A percentile compares a stretch with the other conserved stretches of the same genome.
These are phyloP conservation scores for Chamaea fasciata DNA, from an alignment of 2,113 vertebrate genomes.

Conservation along the genomic window DNA sequence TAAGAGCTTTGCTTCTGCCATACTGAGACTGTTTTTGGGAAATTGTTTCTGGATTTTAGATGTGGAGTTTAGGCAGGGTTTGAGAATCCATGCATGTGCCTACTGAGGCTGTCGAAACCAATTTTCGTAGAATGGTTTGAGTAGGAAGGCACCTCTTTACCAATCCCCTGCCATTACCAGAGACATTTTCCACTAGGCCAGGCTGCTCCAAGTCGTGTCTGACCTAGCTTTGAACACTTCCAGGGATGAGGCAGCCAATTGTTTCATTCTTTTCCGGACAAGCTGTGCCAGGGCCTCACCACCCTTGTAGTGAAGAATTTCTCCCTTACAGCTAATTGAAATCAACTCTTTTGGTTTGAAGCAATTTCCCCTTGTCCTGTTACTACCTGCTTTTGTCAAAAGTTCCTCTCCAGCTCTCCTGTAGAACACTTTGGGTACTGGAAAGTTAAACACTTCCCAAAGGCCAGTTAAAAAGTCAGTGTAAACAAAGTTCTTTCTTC, in stretches of 20 bases:
- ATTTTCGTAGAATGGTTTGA: background rate
- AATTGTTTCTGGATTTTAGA: background rate
- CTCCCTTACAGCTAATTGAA: background rate
- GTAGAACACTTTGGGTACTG: background rate
- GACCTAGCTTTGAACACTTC: background rate
- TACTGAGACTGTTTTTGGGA: background rate
- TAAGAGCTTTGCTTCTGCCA: background rate
- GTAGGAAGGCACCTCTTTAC: background rate
- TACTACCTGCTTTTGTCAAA: background rate
- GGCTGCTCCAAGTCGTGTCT: fast-evolving
- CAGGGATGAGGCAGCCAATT: background rate
- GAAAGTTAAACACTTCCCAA: background rate
- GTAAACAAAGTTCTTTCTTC: background rate
- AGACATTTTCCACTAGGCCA: background rate
- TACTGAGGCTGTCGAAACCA: background rate
- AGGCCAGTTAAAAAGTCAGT: background rate
- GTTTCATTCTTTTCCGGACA: background rate
- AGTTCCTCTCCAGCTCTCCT: background rate
- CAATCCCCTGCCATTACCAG: background rate
- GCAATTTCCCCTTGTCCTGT: background rate
- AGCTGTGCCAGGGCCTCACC: background rate
- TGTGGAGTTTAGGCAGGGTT: background rate
- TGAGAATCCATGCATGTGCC: background rate
- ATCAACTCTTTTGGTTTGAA: background rate
- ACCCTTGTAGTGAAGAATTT: background rate